Evolutionary conservation across 1,140 invertebrate genomes (phyloP), one percentile per base, ranked within the genome.

Genomic region (Polyergus mexicanus): DNA sequence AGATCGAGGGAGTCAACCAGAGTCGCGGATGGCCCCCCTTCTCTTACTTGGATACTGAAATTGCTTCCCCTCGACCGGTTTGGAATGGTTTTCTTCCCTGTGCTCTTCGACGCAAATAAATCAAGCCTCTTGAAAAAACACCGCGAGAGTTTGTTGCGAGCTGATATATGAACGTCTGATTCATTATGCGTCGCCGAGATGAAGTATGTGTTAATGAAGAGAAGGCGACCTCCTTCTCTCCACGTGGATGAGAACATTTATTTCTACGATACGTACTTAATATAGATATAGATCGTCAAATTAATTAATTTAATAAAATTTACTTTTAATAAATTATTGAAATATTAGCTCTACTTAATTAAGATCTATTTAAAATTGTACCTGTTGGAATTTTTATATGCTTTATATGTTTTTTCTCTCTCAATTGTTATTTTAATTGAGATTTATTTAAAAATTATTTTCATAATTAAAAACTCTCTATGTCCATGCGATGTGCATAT

Each of bases 121-220:
- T 89, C 66, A 86, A 38, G 60, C 65, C 32, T 71, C 32, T 74
- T 84, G 78, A 89, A 89, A 89, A 89, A 89, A 86, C 88, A 90
- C 69, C 28, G 25, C 32, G 22, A 22, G 56, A 86, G 68, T 85
- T 51, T 80, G 60, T 62, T 89, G 78, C 60, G 78, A 74, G 77
- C 58, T 89, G 87, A 89, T 89, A 86, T 89, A 90, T 77, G 81
- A 90, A 85, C 77, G 89, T 47, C 72, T 89, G 76, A 85, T 90
- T 90, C 88, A 88, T 90, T 87, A 90, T 83, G 76, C 63, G 86
- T 71, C 51, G 35, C 69, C 78, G 68, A 90, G 68, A 90, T 90
- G 81, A 90, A 90, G 81, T 71, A 90, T 76, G 89, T 90, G 89
- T 90, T 90, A 87, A 90, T 90, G 88, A 89, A 89, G 85, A 87